Base-by-base conservation (phyloP, 2,888 invertebrate genomes). In the Sycophila texana region DNA sequence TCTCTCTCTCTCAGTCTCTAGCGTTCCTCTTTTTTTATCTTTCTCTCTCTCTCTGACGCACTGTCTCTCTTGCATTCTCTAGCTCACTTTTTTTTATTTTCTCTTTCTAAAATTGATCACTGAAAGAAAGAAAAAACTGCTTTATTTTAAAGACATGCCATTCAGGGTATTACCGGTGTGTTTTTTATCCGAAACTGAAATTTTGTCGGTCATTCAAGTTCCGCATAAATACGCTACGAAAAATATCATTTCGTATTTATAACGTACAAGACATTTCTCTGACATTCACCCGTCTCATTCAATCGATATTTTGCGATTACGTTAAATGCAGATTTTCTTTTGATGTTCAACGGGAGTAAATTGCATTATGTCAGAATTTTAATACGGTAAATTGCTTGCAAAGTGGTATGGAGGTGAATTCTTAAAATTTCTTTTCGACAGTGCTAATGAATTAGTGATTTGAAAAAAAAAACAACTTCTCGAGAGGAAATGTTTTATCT, bases 151-250 rank as follows among this genome's bases (percentile, higher is more conserved):
- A 85, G 83, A 91, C 88, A 89, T 94, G 95, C 95, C 94, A 94
- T 93, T 94, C 93, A 94, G 94, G 95, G 95, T 94, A 93, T 92
- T 92, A 94, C 94, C 94, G 89, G 88, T 88, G 88, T 89, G 88
- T 86, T 86, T 89, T 39, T 85, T 86, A 86, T 89, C 90, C 88
- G 85, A 90, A 89, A 90, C 86, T 86, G 88, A 88, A 89, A 87
- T 89, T 89, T 88, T 87, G 87, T 85, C 85, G 85, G 85, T 85
- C 86, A 86, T 84, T 85, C 84, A 82, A 83, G 78, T 77, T 72
- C 67, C 81, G 80, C 51, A 71, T 79, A 79, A 82, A 82, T 77
- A 79, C 74, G 80, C 63, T 60, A 79, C 77, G 72, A 80, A 80
- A 79, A 49, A 75, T 65, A 39, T 75, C 75, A 74, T 81, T 71